Percentiles rank a stretch among this genome's conserved stretches.
Evolutionary conservation across 2,797 vertebrate species (phyloP).

Genomic region (Gastrophryne carolinensis): DNA sequence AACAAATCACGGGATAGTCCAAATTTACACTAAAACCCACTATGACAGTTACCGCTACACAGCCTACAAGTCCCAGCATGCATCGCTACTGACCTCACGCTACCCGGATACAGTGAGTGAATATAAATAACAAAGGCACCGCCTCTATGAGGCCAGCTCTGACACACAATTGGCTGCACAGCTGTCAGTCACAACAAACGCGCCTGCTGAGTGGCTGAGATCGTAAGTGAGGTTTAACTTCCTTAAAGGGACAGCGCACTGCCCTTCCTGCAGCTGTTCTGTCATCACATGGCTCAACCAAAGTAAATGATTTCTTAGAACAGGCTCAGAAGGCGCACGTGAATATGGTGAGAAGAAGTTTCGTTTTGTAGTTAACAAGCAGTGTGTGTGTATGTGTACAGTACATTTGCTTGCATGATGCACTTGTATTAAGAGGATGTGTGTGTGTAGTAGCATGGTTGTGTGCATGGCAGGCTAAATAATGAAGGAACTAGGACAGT

Average conservation of each 20-base stretch:
- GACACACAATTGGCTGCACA: not conserved
- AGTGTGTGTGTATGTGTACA: too few species aligned
- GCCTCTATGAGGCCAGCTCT: not conserved
- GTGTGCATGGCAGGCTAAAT: not conserved
- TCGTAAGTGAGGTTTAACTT: not conserved
- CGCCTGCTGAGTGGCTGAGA: not conserved
- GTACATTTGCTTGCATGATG: too few species aligned
- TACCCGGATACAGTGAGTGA: slow-evolving; percentile 28
- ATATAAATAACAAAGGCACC: slow-evolving; percentile 28
- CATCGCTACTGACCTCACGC: not conserved
- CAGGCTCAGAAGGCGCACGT: not conserved
- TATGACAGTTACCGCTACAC: not conserved
- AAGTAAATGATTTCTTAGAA: not conserved
- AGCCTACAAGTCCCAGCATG: slow-evolving; percentile 35
- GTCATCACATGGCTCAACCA: slow-evolving; percentile 22
- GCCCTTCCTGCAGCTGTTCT: slow-evolving; percentile 48
- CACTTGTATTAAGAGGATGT: too few species aligned
- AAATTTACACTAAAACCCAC: too few species aligned
- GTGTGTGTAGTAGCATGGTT: not conserved
- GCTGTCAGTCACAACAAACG: not conserved
- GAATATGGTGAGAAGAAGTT: slow-evolving; percentile 31
- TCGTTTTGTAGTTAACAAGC: too few species aligned
- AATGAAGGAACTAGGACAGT: too few species aligned
- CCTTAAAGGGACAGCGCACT: slow-evolving; percentile 47
- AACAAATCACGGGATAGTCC: too few species aligned